phyloP scores from a whole-genome alignment of 1,140 invertebrate species.

The Oryctes rhinoceros region DNA sequence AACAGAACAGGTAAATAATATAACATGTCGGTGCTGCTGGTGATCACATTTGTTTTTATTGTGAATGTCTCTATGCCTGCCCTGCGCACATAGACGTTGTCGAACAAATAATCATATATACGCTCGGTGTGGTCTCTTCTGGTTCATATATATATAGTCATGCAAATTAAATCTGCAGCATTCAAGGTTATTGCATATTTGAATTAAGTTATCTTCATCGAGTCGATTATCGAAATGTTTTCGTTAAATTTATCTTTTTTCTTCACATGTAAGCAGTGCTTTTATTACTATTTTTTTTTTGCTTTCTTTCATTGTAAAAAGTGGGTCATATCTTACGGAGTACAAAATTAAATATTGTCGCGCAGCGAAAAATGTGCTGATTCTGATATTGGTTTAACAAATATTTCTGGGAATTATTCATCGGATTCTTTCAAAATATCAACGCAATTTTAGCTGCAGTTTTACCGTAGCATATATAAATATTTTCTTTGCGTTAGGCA shows the following conservation, averaged over 20 bases:
- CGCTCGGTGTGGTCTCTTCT: background rate
- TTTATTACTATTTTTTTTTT: background rate
- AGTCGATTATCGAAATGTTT: background rate
- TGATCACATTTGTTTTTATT: no score
- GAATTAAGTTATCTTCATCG: conserved; percentile 2
- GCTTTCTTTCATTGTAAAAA: background rate
- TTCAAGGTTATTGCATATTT: background rate
- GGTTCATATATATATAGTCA: background rate
- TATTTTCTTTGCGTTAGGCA: no score
- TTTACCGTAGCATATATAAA: no score
- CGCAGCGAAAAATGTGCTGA: background rate
- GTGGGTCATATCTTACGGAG: background rate
- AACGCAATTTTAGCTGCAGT: no score
- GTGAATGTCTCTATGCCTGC: no score
- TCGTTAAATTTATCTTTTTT: background rate
- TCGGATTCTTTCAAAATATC: no score
- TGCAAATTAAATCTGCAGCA: background rate
- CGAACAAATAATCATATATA: background rate
- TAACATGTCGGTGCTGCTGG: no score
- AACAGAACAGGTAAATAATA: no score
- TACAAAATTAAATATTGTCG: background rate
- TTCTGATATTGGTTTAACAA: background rate
- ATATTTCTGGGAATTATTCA: no score
- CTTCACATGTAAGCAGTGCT: background rate
- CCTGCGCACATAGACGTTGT: no score